Evolutionary conservation across 2,113 vertebrate species (phyloP).

Genomic region (Sebastes fasciatus): DNA sequence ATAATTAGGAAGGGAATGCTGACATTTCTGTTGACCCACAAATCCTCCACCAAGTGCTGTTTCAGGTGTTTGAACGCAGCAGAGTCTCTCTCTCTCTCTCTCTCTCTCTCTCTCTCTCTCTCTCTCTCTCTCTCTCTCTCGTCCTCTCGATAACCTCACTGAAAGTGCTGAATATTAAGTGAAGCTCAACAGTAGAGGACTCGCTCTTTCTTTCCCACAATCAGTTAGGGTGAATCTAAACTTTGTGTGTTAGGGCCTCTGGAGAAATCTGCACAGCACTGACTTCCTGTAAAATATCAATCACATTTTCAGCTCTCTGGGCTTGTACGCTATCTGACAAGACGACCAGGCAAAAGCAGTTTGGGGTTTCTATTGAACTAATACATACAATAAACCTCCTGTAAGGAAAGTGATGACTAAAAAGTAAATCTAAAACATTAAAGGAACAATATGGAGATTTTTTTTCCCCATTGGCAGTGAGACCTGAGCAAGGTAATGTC

Average conservation of each 20-base stretch:
- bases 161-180: conserved; percentile 22
- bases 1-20: conserved; percentile 36
- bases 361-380: conserved; percentile 15
- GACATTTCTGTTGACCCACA: neutral
- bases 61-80: conserved; percentile 5
- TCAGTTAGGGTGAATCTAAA: conserved; percentile 19
- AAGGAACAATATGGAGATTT: neutral
- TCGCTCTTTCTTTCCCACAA: conserved; percentile 9
- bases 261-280: conserved; percentile 18
- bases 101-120: conserved; percentile 4
- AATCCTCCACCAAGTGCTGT: conserved; percentile 8
- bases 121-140: conserved; percentile 12
- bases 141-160: conserved; percentile 29
- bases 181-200: conserved; percentile 5
- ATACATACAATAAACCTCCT: neutral
- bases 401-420: neutral
- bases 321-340: neutral
- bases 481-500: conserved; percentile 3
- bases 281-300: conserved; percentile 27
- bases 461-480: neutral
- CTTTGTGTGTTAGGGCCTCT: conserved; percentile 23
- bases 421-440: neutral
- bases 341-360: conserved; percentile 14
- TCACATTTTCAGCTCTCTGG: neutral
- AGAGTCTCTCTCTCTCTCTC: conserved; percentile 18